These are phyloP conservation scores for Parauchenoglanis ngamensis DNA, from an alignment of 2,797 vertebrate species.

Conservation along the genomic window DNA sequence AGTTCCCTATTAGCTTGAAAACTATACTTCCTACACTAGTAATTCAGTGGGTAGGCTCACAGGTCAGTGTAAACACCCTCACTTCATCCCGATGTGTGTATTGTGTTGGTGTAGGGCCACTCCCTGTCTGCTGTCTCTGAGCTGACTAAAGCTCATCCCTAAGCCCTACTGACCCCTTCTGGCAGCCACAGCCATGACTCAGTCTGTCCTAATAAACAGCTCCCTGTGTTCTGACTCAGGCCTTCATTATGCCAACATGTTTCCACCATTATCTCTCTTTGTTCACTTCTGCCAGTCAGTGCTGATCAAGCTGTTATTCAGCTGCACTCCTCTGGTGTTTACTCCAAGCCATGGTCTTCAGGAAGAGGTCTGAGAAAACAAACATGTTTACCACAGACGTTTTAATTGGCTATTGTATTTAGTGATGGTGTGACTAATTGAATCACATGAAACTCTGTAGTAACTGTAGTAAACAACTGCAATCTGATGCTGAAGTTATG, in stretches of 20 bases:
- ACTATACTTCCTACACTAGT: not conserved
- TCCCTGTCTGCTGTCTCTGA: conserved; percentile 40
- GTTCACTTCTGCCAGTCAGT: conserved; percentile 25
- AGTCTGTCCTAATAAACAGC: conserved; percentile 25
- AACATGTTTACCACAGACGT: not conserved
- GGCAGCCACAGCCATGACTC: conserved; percentile 43
- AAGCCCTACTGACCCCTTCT: conserved; percentile 53
- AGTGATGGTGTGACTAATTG: not conserved
- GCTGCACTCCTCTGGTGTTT: conserved; percentile 21
- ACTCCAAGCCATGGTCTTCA: not conserved
- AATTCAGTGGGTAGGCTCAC: not conserved
- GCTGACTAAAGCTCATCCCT: conserved; percentile 31
- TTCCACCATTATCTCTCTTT: conserved; percentile 32
- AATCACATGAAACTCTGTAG: not conserved
- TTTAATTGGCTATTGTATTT: conserved; percentile 13
- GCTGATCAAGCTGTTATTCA: conserved; percentile 33
- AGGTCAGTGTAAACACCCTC: conserved; percentile 16
- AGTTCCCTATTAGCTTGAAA: not conserved
- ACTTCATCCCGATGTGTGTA: not conserved
- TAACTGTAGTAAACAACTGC: not conserved
- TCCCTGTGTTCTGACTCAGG: conserved; percentile 32
- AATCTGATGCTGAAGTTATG: not conserved
- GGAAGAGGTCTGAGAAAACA: not conserved
- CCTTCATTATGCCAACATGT: conserved; percentile 39
- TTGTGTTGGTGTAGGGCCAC: conserved; percentile 39